A percentile compares a stretch with the other conserved stretches of the same genome.
Conservation (phyloP, 2,113 vertebrate species). For the Marcusenius ussheri region DNA sequence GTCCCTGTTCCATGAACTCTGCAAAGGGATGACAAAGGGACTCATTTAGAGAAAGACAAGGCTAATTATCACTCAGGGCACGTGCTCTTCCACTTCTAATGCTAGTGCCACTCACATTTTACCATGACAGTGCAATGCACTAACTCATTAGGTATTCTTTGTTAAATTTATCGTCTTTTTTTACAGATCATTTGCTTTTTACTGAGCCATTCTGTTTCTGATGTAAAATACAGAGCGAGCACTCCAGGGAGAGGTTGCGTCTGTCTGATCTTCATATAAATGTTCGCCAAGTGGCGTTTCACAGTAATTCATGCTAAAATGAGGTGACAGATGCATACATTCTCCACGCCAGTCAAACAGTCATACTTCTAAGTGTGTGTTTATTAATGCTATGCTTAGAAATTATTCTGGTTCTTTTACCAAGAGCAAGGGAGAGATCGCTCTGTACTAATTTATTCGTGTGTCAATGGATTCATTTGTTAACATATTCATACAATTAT, state of each 20-base stretch:
- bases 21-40: background rate
- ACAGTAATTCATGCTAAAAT: slow-evolving; percentile 2
- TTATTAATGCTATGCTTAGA: background rate
- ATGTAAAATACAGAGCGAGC: background rate
- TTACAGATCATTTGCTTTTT: slow-evolving; percentile 12
- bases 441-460: background rate
- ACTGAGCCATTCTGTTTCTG: background rate
- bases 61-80: background rate
- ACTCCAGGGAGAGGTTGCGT: background rate
- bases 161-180: background rate
- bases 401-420: background rate
- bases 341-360: too few species aligned
- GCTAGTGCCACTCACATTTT: background rate
- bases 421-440: background rate
- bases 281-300: background rate
- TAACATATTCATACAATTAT: slow-evolving; percentile 3
- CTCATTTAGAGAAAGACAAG: background rate
- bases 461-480: background rate
- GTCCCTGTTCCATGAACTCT: background rate
- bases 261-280: background rate
- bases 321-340: background rate
- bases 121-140: background rate
- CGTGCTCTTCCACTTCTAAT: background rate
- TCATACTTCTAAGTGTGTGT: background rate
- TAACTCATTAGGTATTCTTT: background rate